Evolutionary conservation across 2,113 vertebrate species (phyloP), one percentile per base, ranked within the genome.

Genomic region (Glaucomys volans): DNA sequence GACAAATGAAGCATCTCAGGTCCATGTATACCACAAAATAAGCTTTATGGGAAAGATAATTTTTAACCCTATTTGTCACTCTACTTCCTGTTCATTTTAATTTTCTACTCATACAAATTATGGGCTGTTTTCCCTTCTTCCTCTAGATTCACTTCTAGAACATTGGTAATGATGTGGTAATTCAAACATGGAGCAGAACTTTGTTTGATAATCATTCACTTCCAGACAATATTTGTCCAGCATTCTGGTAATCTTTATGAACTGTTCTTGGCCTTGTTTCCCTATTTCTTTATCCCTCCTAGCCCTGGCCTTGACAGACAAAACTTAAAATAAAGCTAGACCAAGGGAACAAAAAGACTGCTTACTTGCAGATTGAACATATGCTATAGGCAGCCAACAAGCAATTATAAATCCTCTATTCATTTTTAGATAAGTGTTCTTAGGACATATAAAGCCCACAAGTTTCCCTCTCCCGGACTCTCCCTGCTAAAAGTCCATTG

Each of bases 1-100:
- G 69, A 71, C 32, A 87, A 84, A 92, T 17, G 24, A 87, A 79
- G 28, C 52, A 84, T n/a, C 76, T 79, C 50, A 83, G 10, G 50
- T 59, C 10, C 42, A 32, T 12, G 14, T 13, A 80, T 22, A 75
- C 11, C 26, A 32, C 72, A 71, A 94, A 77, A 35, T 3, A 4
- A 74, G 24, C 17, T 37, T 72, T 77, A 6, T 9, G 44, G 44
- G 44, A 92, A 82, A 92, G 47, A 35, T 59, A 50, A 20, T 50
- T 89, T 89, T 81, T 40, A 76, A 87, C 32, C 16, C 50, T 40
- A 77, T 62, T 93, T 93, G 94, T 79, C 32, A 62, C 28, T 42
- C 28, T 44, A n/a, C 32, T 81, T 80, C 24, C 26, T 86, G 28
- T 57, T 52, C 83, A 54, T 8, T 79, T n/a, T 18, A 37, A 81